Evolutionary conservation across 2,888 invertebrate species (phyloP).

Genomic region (Axea sp.): DNA sequence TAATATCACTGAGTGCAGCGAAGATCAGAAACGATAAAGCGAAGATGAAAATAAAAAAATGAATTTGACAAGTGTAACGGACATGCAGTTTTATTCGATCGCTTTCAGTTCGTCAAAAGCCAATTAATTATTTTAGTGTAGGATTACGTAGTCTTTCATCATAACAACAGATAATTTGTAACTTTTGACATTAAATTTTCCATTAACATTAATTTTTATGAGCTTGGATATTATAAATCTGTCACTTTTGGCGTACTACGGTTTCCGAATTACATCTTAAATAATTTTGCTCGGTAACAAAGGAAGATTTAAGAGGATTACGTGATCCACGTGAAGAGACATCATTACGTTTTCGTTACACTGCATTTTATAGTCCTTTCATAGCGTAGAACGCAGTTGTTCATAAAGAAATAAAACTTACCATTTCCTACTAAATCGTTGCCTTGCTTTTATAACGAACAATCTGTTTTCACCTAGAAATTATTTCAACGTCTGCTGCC

Average conservation of each 20-base stretch:
- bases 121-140: no score
- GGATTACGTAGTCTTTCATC: no score
- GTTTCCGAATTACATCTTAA: constrained; percentile 10
- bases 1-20: no score
- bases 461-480: constrained; percentile 1
- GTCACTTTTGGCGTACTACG: constrained; percentile 1
- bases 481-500: neutral
- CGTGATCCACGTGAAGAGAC: constrained; percentile 52
- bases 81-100: no score
- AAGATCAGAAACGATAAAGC: no score
- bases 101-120: no score
- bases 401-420: constrained; percentile 29
- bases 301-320: constrained; percentile 52
- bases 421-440: constrained; percentile 12
- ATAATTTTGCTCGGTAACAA: constrained; percentile 31
- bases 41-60: no score
- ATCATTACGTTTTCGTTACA: constrained; percentile 54
- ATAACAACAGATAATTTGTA: no score
- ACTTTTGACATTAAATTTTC: no score
- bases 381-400: constrained; percentile 4
- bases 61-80: no score
- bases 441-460: constrained; percentile 1
- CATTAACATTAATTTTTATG: constrained; percentile 1
- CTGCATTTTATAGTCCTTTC: constrained; percentile 45
- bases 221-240: constrained; percentile 17